Evolutionary conservation across 30 jellyfish, hydroid and myxozoan genomes (phyloP), one percentile per base, ranked within the genome.

Genomic region (Aurelia sp.): DNA sequence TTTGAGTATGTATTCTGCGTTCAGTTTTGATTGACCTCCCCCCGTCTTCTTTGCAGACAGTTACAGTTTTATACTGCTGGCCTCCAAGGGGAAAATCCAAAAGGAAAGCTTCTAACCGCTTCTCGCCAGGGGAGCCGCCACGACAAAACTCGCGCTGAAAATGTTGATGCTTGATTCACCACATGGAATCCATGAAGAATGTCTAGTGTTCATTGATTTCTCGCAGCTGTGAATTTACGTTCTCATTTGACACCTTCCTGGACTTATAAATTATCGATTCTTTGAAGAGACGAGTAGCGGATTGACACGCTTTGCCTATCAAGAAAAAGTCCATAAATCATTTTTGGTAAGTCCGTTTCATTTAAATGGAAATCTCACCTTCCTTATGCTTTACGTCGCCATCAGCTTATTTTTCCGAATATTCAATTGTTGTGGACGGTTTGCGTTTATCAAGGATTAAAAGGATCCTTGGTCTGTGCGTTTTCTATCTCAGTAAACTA

Each of bases 21-120:
- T 5, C 55, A 44, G 9, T 44, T 44, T 44, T 44, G 55, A 8
- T 44, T 44, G 9, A 8, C 31, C 6, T 10, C 19, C 87, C 87
- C 87, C 87, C 87, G 87, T 61, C 53, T 61, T 61, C 41, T 76
- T 76, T 59, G 64, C 87, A 76, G 87, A 76, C 55, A 76, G 15
- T 55, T 63, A 30, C 76, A 33, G 63, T 30, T 67, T 75, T 60
- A 35, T 78, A 70, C 92, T 20, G 92, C 55, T 44, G 60, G 70
- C 77, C 68, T 61, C 31, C 63, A 51, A 12, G 77, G 15, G 19
- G 80, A 69, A 74, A 82, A 82, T 69, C 86, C 85, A 8, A 57
- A 31, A 82, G 92, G 92, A 82, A 82, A 82, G 82, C 60, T 82
- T 63, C 85, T 82, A 57, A 82, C 92, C 92, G 92, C 92, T 74